Base-by-base conservation (phyloP, 2,113 vertebrate genomes). In the Anguilla japonica region DNA sequence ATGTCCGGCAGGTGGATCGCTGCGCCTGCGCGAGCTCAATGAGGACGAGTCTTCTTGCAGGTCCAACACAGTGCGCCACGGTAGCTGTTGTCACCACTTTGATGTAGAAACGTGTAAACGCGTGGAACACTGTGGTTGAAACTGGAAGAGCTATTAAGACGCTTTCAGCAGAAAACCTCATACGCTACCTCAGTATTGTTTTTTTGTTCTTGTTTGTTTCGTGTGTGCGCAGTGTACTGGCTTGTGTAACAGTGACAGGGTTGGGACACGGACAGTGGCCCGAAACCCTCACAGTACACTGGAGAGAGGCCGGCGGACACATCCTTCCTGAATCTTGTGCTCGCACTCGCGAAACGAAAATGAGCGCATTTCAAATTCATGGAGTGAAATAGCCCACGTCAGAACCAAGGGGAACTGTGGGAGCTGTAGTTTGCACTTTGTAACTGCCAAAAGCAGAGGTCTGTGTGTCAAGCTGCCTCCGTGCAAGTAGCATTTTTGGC, bases 131-230 rank as follows among this genome's bases (percentile, higher is more conserved):
- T 78, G 50, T 80, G 29, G 29, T 34, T 46, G 82, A 41, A 81
- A 75, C n/a, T 34, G 22, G 34, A 29, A 46, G 83, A 20, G 15
- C 22, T 41, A 20, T 34, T 29, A 14, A 71, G 53, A 81, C 41
- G 57, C 63, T 57, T 50, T n/a, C 41, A 60, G 87, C 50, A 89
- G 89, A 89, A 78, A 26, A 85, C 16, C 81, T 91, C 86, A 88
- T 87, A 56, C 84, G 83, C 93, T 94, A 94, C 93, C 94, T 95
- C 94, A 94, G 89, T 71, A 75, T 75, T 26, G 2, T 67, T 67
- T 67, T 67, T 8, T 67, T 67, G 4, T 67, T 67, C 4, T 67
- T 67, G 3, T 67, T 87, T 88, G 22, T 46, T 40, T 34, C 1
- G 34, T 34, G 34, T 34, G 34, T 86, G 84, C 18, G 43, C 92